These are phyloP conservation scores for Globodera ellingtonae DNA, from an alignment of 1,140 invertebrate genomes.

Conservation along the genomic window DNA sequence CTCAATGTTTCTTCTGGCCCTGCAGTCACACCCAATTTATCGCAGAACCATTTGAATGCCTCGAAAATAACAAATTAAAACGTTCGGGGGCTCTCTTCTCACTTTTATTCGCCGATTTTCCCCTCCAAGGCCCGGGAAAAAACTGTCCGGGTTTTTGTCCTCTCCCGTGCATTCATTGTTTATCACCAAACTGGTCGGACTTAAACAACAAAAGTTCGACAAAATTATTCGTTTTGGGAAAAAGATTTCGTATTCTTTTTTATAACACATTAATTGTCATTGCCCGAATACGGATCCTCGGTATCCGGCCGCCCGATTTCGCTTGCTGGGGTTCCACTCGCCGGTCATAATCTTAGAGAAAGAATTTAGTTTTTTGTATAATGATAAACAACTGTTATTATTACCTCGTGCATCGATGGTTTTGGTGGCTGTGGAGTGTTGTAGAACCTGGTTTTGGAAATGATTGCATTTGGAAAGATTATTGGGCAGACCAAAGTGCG, in stretches of 20 bases:
- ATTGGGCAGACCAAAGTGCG: slow-evolving; percentile 48
- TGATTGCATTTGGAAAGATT: neutral
- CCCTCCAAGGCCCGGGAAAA: slow-evolving; percentile 54
- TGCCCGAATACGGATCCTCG: slow-evolving; percentile 56
- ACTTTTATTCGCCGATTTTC: slow-evolving; percentile 58
- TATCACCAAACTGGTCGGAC: slow-evolving; percentile 60
- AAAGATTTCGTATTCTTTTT: too few species aligned
- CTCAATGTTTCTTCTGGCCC: slow-evolving; percentile 51
- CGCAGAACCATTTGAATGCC: slow-evolving; percentile 63
- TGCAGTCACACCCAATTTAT: slow-evolving; percentile 56
- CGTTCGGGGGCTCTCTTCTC: slow-evolving; percentile 55
- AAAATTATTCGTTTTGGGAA: neutral
- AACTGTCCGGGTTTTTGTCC: slow-evolving; percentile 32
- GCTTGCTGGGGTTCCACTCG: slow-evolving; percentile 54
- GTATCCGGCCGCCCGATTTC: slow-evolving; percentile 56
- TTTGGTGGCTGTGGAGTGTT: slow-evolving; percentile 65
- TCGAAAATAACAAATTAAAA: slow-evolving; percentile 46
- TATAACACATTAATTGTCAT: neutral
- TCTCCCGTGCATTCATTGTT: slow-evolving; percentile 64
- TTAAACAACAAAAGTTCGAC: neutral
- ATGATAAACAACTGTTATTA: slow-evolving; percentile 45
- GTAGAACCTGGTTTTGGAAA: slow-evolving; percentile 34
- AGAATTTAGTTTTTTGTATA: neutral
- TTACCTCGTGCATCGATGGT: slow-evolving; percentile 63
- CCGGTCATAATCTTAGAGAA: neutral